Evolutionary conservation across 2,113 vertebrate species (phyloP), one percentile per base, ranked within the genome.

Genomic region (Pseudopipra pipra): DNA sequence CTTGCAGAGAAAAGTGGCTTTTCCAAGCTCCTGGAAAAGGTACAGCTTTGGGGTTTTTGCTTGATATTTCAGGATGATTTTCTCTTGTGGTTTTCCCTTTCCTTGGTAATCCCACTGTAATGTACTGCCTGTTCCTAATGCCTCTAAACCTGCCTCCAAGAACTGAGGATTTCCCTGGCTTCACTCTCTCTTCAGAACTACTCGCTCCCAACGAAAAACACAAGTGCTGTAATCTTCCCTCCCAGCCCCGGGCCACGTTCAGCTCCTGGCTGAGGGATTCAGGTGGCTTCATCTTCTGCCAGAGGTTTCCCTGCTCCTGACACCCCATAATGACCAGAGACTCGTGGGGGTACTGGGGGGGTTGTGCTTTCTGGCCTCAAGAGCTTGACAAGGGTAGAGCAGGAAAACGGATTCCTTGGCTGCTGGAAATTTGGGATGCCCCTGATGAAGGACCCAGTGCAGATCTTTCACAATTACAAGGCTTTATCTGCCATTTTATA

Each of bases 271-370:
- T 44, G 68, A 63, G 14, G 47, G 43, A 81, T 84, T 86, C 39
- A 5, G 22, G 72, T 4, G 33, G 17, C 7, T 94, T 58, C 75
- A 5, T 35, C 59, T 59, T 49, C 73, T 51, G 17, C 70, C 35
- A 43, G 44, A 20, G n/a, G 12, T 82, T 89, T 77, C 18, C 17
- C 58, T 2, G 11, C 14, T 65, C 27, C 58, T 15, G 14, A 31
- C 9, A 18, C 12, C 41, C n/a, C 2, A 0, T 3, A 75, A 54
- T 0, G 9, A 33, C 27, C 56, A 4, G 10, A 3, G 1, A 10
- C 8, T 56, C 2, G 0, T 0, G 5, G 31, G 41, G 49, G 4
- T 12, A 8, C 5, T 8, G 8, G 8, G 63, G 17, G 5, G 10
- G 3, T 5, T 33, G 8, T 68, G 18, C 30, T 65, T 78, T 46